Evolutionary conservation across 2,888 invertebrate genomes (phyloP), one percentile per base, ranked within the genome.

Genomic region (Ctena decussata): DNA sequence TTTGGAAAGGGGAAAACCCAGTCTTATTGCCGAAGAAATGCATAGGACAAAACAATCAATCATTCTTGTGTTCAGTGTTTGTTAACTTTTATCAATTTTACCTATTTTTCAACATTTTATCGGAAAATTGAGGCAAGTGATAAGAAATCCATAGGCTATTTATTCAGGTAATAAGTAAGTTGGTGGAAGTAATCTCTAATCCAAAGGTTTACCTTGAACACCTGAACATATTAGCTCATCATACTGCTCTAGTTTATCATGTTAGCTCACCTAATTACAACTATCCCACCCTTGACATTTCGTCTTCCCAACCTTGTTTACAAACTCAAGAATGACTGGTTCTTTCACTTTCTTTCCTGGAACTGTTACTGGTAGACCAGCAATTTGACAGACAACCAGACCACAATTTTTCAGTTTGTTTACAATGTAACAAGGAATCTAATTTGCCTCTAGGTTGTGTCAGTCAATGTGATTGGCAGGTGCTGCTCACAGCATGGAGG

Each of bases 381-480:
- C n/a, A 73, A 39, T n/a, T 65, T 80, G 73, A 80, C 60, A 60
- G 53, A 35, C 60, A 73, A 46, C 53, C 37, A 75, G 75, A 73
- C 74, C 74, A 73, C 69, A 73, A 86, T 82, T 46, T n/a, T n/a
- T 76, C 70, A 39, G 37, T 75, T 82, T 82, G 72, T 74, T 82
- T 79, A 69, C 60, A 80, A 60, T 76, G 77, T 32, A 71, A 77
- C 44, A 72, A 60, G 44, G 37, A 15, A 72, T 82, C 70, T 77
- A 69, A 84, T 82, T 84, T 82, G 87, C 70, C 37, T 24, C 49
- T n/a, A 5, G 30, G 44, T 80, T 39, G 53, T 87, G 82, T 82
- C 87, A 80, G 30, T 80, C 80, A 84, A 70, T 77, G 57, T 84
- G 87, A 87, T 74, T 87, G 87, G 82, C 87, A 87, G 74, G 37